phyloP scores from a whole-genome alignment of 2,113 vertebrate genomes.

The Toxostoma redivivum region DNA sequence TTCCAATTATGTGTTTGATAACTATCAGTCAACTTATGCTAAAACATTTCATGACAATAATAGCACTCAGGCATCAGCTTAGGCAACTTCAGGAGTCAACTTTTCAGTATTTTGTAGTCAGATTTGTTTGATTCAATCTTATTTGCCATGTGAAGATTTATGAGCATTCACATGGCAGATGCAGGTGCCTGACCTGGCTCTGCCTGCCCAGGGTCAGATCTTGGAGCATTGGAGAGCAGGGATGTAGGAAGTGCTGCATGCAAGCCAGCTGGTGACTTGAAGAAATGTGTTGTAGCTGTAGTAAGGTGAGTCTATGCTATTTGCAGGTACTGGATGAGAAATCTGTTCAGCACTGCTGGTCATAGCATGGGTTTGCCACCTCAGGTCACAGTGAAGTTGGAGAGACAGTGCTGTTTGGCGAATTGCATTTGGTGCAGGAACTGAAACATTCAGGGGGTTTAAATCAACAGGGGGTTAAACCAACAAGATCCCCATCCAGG shows the following conservation, averaged over 20 bases:
- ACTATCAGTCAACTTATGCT: background rate
- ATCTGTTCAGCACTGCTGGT: background rate
- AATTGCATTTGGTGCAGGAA: background rate
- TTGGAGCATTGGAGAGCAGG: background rate
- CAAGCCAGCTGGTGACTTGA: background rate
- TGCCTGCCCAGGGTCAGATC: background rate
- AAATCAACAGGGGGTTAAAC: background rate
- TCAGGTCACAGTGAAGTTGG: background rate
- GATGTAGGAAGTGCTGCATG: background rate
- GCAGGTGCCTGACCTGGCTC: background rate
- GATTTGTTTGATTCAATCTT: background rate
- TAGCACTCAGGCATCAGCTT: background rate
- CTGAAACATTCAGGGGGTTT: background rate
- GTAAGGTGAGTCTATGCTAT: background rate
- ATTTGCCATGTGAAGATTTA: background rate
- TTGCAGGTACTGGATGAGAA: background rate
- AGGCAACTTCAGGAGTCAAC: background rate
- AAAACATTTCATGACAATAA: background rate
- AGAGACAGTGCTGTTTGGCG: background rate
- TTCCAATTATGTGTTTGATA: background rate
- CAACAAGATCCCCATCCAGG: background rate
- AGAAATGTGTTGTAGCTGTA: background rate
- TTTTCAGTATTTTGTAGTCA: background rate
- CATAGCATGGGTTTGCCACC: background rate
- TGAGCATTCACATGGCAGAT: background rate